phyloP scores from a whole-genome alignment of 23 tunicate species.

The Halocynthia roretzi region DNA sequence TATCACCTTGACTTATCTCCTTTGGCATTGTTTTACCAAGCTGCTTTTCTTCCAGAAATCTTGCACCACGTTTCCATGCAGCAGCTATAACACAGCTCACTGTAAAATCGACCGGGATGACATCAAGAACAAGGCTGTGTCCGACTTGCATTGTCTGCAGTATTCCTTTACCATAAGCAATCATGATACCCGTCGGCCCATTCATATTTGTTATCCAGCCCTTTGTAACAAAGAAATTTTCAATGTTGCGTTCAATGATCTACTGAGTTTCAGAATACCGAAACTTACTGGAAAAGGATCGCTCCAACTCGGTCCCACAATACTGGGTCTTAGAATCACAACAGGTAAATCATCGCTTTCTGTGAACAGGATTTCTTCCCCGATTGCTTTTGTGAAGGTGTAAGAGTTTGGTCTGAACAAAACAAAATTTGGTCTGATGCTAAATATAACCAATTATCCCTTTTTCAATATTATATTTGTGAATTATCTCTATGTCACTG shows the following conservation, averaged over 20 bases:
- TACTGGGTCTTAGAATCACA: slow-evolving; percentile 85
- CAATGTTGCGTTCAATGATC: neutral
- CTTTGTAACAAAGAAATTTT: slow-evolving; percentile 20
- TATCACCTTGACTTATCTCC: neutral
- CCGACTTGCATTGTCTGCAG: slow-evolving; percentile 32
- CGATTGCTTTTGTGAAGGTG: slow-evolving; percentile 87
- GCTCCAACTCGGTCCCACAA: slow-evolving; percentile 59
- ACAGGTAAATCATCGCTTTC: slow-evolving; percentile 78
- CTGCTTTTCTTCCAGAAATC: slow-evolving; percentile 3
- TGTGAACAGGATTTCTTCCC: slow-evolving; percentile 67
- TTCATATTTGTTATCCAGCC: slow-evolving; percentile 85
- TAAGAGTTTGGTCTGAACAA: slow-evolving; percentile 83
- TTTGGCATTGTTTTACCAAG: no score
- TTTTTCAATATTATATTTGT: no score
- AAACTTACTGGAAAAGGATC: slow-evolving; percentile 78
- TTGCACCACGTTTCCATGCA: slow-evolving; percentile 65
- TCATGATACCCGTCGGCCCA: slow-evolving; percentile 74
- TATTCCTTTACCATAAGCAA: slow-evolving; percentile 76
- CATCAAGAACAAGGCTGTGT: slow-evolving; percentile 32
- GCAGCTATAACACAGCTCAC: slow-evolving; percentile 78
- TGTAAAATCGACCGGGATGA: slow-evolving; percentile 79
- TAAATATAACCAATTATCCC: no score
- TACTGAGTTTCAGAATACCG: neutral
- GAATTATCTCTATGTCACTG: no score
- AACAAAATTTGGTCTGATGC: neutral